Percentiles rank a stretch among this genome's conserved stretches.
phyloP scores from a whole-genome alignment of 2,113 vertebrate species.

The Apteryx mantelli region DNA sequence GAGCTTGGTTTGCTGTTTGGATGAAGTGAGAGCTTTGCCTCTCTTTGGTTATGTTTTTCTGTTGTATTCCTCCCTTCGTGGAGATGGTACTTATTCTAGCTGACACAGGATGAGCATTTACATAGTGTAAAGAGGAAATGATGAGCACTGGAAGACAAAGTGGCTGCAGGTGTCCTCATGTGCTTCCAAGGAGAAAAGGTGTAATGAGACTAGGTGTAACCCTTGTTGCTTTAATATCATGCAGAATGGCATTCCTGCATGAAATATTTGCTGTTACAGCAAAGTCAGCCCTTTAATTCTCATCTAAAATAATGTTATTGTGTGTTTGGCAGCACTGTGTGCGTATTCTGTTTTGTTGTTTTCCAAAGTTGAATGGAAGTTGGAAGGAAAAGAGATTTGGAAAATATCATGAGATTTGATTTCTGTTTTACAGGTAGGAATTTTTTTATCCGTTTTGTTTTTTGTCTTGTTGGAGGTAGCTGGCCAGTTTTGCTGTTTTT shows the following conservation, averaged over 20 bases:
- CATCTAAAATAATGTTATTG: not conserved
- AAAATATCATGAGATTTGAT: not conserved
- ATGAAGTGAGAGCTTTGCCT: not conserved
- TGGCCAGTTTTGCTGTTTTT: not conserved
- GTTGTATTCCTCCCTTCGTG: not conserved
- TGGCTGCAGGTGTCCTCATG: not conserved
- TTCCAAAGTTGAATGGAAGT: not conserved
- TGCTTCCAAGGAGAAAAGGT: not conserved
- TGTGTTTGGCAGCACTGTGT: not conserved
- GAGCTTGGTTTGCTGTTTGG: not conserved
- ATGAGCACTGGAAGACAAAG: not conserved
- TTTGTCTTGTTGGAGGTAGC: not conserved
- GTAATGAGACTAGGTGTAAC: not conserved
- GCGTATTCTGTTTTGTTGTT: not conserved
- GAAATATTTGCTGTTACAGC: not conserved
- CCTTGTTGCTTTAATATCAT: not conserved
- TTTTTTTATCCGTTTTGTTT: not conserved
- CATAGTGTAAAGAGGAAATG: accelerated
- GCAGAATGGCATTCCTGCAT: not conserved
- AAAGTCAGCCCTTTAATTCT: not conserved
- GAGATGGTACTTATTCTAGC: not conserved
- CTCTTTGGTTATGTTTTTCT: not conserved
- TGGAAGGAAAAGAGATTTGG: not conserved
- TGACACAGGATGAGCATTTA: not conserved
- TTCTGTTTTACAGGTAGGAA: not conserved